phyloP scores from a whole-genome alignment of 2,797 vertebrate species.

The Psittacula derbiana region DNA sequence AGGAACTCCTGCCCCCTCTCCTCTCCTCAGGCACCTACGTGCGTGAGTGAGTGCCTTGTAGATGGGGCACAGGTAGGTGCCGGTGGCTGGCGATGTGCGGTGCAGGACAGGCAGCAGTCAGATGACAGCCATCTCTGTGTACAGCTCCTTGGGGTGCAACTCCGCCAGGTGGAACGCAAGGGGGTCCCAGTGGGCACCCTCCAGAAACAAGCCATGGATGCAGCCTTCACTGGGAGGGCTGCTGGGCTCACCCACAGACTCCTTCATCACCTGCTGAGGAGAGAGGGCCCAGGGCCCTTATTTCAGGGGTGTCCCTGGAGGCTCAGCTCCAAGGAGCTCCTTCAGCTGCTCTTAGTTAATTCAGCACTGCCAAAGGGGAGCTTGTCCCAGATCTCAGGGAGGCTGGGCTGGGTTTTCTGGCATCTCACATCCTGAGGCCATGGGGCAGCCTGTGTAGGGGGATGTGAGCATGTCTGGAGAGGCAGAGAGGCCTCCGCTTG shows the following conservation, averaged over 20 bases:
- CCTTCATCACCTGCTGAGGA: conserved; percentile 77
- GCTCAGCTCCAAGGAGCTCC: neutral
- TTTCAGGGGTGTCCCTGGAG: rapidly evolving
- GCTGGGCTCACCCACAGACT: conserved; percentile 69
- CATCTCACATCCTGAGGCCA: neutral
- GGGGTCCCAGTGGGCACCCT: conserved; percentile 88
- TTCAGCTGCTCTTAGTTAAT: neutral
- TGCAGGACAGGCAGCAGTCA: conserved; percentile 84
- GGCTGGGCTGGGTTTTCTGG: neutral
- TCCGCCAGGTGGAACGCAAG: conserved; percentile 66
- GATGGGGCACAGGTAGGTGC: conserved; percentile 88
- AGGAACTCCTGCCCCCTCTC: neutral
- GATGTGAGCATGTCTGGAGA: neutral
- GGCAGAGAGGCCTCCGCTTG: neutral
- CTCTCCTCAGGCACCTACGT: conserved; percentile 70
- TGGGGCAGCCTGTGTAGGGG: neutral
- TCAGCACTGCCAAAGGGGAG: rapidly evolving
- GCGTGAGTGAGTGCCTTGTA: conserved; percentile 91
- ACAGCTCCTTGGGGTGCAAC: conserved; percentile 87
- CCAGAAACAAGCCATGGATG: conserved; percentile 88
- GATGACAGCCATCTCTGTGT: conserved; percentile 88
- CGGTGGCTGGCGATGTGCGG: conserved; percentile 70
- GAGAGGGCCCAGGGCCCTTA: rapidly evolving
- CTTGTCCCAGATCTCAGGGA: neutral
- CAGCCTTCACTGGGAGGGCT: conserved; percentile 79